Conservation (phyloP, 2,888 invertebrate genomes). For the Caenorhabditis sp. region DNA sequence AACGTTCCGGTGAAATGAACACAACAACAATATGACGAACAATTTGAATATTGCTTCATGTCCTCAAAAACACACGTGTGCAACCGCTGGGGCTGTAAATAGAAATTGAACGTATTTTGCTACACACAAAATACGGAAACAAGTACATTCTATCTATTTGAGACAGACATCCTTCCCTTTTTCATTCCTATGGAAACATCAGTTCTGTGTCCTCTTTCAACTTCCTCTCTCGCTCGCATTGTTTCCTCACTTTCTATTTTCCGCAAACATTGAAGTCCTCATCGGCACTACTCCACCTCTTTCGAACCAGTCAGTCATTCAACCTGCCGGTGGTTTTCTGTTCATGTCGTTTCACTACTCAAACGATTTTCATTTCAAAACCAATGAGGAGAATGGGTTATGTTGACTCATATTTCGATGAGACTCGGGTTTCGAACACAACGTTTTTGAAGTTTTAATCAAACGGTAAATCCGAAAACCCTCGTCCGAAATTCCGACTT, state of each 20-base stretch:
- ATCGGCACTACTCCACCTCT: conserved; percentile 33
- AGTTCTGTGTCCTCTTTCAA: conserved; percentile 8
- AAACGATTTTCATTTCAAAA: conserved; percentile 25
- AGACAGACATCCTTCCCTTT: background rate
- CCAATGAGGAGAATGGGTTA: background rate
- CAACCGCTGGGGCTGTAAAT: no score
- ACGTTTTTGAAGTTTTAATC: background rate
- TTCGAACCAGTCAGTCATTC: conserved; percentile 37
- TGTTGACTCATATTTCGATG: conserved; percentile 17
- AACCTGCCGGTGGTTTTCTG: conserved; percentile 27
- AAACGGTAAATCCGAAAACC: no score
- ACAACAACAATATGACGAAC: conserved; percentile 14
- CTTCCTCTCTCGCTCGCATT: conserved; percentile 12
- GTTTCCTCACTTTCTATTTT: conserved; percentile 26
- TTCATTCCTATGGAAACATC: conserved; percentile 30
- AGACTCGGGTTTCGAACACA: background rate
- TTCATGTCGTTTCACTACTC: conserved; percentile 30
- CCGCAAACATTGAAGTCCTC: conserved; percentile 37
- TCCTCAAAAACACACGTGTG: background rate
- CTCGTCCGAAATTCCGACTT: no score
- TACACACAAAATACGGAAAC: conserved; percentile 17
- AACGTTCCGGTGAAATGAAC: background rate
- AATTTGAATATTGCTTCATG: background rate
- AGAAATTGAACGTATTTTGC: background rate
- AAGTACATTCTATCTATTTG: background rate